Evolutionary conservation across 2,888 invertebrate species (phyloP).

Genomic region (Dicranocentrus wangi): DNA sequence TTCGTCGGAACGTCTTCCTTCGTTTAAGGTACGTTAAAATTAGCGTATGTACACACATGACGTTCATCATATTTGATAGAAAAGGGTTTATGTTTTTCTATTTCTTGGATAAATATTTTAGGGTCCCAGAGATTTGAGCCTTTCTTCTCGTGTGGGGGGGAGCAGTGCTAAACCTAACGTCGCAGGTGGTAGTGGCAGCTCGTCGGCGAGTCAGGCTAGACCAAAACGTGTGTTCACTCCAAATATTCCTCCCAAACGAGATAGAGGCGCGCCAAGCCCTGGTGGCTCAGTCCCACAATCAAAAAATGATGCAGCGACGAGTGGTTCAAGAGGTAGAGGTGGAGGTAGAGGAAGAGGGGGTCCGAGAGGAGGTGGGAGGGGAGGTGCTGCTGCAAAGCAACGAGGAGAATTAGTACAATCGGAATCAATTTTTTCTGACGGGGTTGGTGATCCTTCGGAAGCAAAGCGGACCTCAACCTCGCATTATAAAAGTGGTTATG

Average conservation of each 20-base stretch:
- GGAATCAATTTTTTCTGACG: constrained; percentile 69
- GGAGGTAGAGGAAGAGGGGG: constrained; percentile 38
- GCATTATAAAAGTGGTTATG: constrained; percentile 43
- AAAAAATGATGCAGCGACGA: constrained; percentile 8
- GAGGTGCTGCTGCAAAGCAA: constrained; percentile 39
- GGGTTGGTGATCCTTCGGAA: constrained; percentile 62
- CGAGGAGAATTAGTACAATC: constrained; percentile 62
- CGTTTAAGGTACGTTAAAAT: constrained; percentile 58
- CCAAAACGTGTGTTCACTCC: constrained; percentile 63
- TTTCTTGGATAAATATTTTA: too few species aligned
- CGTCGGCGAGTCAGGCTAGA: constrained; percentile 27
- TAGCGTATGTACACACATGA: too few species aligned
- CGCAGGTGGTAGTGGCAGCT: not conserved
- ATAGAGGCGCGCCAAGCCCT: constrained; percentile 8
- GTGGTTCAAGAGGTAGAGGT: constrained; percentile 37
- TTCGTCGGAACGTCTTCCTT: constrained; percentile 60
- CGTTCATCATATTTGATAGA: not conserved
- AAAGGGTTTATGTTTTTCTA: not conserved
- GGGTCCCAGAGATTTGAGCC: constrained; percentile 67
- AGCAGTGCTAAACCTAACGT: constrained; percentile 16
- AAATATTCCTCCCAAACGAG: constrained; percentile 67
- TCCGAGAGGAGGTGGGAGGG: constrained; percentile 31
- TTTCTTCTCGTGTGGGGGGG: constrained; percentile 38
- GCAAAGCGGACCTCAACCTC: constrained; percentile 39
- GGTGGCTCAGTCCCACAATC: constrained; percentile 3